phyloP scores from a whole-genome alignment of 2,888 invertebrate species.

The Oxystoma pomonae region DNA sequence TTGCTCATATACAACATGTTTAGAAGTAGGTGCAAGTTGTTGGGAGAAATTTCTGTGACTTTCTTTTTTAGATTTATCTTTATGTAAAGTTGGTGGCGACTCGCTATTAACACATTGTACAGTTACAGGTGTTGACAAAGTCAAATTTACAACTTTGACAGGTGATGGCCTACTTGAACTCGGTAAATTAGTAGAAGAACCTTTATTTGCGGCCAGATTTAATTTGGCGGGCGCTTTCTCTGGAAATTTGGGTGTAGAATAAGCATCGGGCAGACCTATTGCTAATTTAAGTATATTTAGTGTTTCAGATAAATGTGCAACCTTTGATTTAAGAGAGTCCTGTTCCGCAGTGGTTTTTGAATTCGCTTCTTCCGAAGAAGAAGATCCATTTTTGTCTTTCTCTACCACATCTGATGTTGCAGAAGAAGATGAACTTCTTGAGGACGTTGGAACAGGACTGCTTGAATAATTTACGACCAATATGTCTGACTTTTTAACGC shows the following conservation, averaged over 20 bases:
- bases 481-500: constrained; percentile 6
- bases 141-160: constrained; percentile 29
- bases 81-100: background rate
- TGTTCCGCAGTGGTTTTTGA: constrained; percentile 6
- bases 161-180: background rate
- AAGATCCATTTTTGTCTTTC: background rate
- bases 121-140: constrained; percentile 35
- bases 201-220: background rate
- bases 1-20: background rate
- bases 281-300: constrained; percentile 32
- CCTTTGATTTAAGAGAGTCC: constrained; percentile 14
- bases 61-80: constrained; percentile 10
- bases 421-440: background rate
- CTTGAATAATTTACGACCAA: constrained; percentile 12
- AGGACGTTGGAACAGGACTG: constrained; percentile 15
- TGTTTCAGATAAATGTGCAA: constrained; percentile 24
- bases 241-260: constrained; percentile 49
- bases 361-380: background rate
- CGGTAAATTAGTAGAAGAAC: background rate
- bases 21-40: background rate
- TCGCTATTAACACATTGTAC: constrained; percentile 32
- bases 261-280: constrained; percentile 51
- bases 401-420: background rate
- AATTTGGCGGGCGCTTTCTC: background rate
- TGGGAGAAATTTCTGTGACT: background rate